Base-by-base conservation (phyloP, 2,888 invertebrate species). In the Pollenia labialis region DNA sequence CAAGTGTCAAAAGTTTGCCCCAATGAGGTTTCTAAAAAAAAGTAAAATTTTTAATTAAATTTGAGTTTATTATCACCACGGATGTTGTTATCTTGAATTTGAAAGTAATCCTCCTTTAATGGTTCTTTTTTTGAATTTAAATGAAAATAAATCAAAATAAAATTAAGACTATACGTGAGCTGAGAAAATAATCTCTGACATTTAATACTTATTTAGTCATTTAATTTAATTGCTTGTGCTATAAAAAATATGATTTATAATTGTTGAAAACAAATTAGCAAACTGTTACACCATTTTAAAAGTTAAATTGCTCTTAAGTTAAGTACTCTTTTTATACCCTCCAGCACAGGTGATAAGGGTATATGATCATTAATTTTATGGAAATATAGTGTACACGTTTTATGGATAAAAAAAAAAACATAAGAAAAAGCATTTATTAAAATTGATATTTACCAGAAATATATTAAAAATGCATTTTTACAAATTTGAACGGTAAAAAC, bases 1-100 rank as follows among this genome's bases (percentile, higher is more conserved):
- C 96, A 85, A 97, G 91, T 46, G 96, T 91, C 88, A 98, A 93
- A 12, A 93, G 88, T 66, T 89, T 90, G 42, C 90, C 90, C 93
- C 93, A 93, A 90, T 88, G 71, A 18, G 88, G 88, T 87, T 90
- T 90, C 93, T 93, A 82, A 32, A 90, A 89, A 44, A 68, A 52
- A 42, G 46, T 52, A n/a, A 11, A 7, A 42, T 52, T 56, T 44
- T 56, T 48, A 23, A 60, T 16, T 60, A 18, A 54, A 54, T 40
- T 32, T 32, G 2, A 14, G 56, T 56, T 54, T 7, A 44, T 42
- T 40, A 16, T 40, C 16, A 14, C 52, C 46, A 50, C 69, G 69
- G 48, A 62, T 60, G 52, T 50, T 75, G 58, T 85, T 85, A 81
- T 85, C 71, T 54, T 8, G 40, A 1, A 58, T 14, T 77, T 56